phyloP scores from a whole-genome alignment of 2,113 vertebrate genomes.

The Zosterops pallidus region DNA sequence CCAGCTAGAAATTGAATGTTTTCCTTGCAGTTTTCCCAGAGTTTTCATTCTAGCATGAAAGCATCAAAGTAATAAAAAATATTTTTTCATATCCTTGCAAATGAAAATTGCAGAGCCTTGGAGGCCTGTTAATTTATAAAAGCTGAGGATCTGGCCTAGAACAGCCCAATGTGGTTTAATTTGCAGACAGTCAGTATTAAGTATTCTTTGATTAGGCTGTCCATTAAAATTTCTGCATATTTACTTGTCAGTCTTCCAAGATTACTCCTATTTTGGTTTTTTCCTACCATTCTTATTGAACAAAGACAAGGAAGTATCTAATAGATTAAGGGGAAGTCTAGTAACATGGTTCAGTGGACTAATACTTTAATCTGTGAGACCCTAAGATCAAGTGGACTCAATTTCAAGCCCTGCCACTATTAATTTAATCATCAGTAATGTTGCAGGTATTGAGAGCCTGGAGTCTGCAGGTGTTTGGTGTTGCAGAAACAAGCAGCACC shows the following conservation, averaged over 20 bases:
- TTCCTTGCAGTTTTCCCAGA: not conserved
- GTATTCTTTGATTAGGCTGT: not conserved
- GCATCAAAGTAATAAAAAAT: not conserved
- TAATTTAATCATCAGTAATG: slow-evolving; percentile 4
- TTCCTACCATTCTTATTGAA: not conserved
- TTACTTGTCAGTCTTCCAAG: not conserved
- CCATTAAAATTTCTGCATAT: slow-evolving; percentile 5
- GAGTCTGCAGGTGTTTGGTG: slow-evolving; percentile 30
- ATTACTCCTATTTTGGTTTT: not conserved
- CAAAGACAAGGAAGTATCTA: slow-evolving; percentile 57
- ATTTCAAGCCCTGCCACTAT: slow-evolving; percentile 57
- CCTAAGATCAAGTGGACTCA: slow-evolving; percentile 60
- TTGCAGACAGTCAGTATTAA: not conserved
- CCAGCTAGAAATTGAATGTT: not conserved
- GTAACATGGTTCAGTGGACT: slow-evolving; percentile 46
- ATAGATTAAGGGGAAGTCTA: slow-evolving; percentile 36
- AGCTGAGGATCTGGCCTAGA: not conserved
- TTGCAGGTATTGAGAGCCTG: slow-evolving; percentile 41
- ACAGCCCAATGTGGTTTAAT: not conserved
- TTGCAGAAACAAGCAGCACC: slow-evolving; percentile 5
- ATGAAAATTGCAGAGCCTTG: not conserved
- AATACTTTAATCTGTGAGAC: slow-evolving; percentile 66
- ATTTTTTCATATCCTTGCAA: not conserved
- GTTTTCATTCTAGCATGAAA: not conserved
- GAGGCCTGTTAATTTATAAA: slow-evolving; percentile 10